phyloP scores from a whole-genome alignment of 2,888 invertebrate species.

The Hetaerina titia region DNA sequence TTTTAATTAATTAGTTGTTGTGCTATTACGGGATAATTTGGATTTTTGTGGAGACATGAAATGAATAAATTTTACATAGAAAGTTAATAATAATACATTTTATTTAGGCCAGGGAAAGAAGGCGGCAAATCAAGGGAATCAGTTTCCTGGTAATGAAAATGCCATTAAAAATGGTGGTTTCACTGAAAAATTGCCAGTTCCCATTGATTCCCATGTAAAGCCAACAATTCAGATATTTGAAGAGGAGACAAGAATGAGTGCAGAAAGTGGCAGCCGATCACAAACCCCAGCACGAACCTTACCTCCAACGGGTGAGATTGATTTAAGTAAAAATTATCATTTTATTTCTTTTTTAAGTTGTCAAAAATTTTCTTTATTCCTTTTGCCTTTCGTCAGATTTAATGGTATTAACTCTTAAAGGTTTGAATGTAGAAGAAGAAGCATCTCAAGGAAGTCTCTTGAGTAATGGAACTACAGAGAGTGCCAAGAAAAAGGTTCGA shows the following conservation, averaged over 20 bases:
- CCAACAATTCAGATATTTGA: slow-evolving; percentile 77
- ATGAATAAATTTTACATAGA: too few relatives aligned
- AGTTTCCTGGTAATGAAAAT: not conserved
- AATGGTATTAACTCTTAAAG: slow-evolving; percentile 59
- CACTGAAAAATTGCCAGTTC: slow-evolving; percentile 41
- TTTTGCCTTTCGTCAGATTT: not conserved
- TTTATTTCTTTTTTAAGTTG: not conserved
- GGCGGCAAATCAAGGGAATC: slow-evolving; percentile 1
- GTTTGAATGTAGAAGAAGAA: slow-evolving; percentile 76
- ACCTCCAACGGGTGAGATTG: slow-evolving; percentile 25
- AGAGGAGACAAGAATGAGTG: slow-evolving; percentile 80
- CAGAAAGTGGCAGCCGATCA: slow-evolving; percentile 70
- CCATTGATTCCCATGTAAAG: slow-evolving; percentile 40
- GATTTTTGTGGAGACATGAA: too few relatives aligned
- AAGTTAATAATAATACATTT: too few relatives aligned
- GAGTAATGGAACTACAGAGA: slow-evolving; percentile 85
- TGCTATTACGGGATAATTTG: too few relatives aligned
- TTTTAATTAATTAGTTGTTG: too few relatives aligned
- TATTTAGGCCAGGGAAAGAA: not conserved
- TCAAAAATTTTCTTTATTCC: too few relatives aligned
- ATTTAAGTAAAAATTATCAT: not conserved
- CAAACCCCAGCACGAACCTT: slow-evolving; percentile 75
- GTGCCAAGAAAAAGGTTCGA: slow-evolving; percentile 77
- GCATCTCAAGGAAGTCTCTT: slow-evolving; percentile 91
- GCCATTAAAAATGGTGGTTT: slow-evolving; percentile 44